Evolutionary conservation across 2,888 invertebrate species (phyloP), one percentile per base, ranked within the genome.

Genomic region (Spodoptera littoralis): DNA sequence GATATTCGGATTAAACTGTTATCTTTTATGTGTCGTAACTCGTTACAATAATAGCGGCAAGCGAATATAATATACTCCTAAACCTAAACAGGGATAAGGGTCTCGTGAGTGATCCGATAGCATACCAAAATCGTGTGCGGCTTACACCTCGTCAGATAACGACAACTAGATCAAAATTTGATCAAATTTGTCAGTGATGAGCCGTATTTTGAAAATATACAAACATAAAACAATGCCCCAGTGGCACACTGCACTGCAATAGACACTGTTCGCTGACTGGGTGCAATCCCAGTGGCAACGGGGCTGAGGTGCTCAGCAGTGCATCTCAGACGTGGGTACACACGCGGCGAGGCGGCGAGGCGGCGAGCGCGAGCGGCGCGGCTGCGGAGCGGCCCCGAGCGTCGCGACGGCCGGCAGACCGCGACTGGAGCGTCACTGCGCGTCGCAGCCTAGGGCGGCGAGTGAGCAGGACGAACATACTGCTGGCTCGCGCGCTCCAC

Each of bases 361-460:
- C 36, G 36, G 88, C 93, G 92, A 88, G 92, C 92, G 80, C 75
- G 83, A 80, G 81, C 36, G 85, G 81, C 82, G 77, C 92, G 76
- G 67, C 77, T 89, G 87, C 92, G 86, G 84, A 87, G 89, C 91
- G 89, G 90, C 92, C 91, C 91, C 92, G 87, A 92, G 91, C 93
- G 92, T 93, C 94, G 94, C 94, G 92, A 91, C 93, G 93, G 93
- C 93, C 93, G 94, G 91, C 93, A 88, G 90, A 94, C 93, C 93
- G 93, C 94, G 94, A 95, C 94, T 94, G 94, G 92, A 90, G 91
- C 92, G 91, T 86, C 90, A 88, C 87, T 88, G 91, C 90, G 91
- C 93, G 91, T 87, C 90, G 91, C 92, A 90, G 89, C 90, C 92
- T 91, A 90, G 90, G 89, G 91, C 92, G 89, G 85, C 89, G 93